phyloP scores from a whole-genome alignment of 2,797 vertebrate genomes.

The Hyperoplus lanceolatus region DNA sequence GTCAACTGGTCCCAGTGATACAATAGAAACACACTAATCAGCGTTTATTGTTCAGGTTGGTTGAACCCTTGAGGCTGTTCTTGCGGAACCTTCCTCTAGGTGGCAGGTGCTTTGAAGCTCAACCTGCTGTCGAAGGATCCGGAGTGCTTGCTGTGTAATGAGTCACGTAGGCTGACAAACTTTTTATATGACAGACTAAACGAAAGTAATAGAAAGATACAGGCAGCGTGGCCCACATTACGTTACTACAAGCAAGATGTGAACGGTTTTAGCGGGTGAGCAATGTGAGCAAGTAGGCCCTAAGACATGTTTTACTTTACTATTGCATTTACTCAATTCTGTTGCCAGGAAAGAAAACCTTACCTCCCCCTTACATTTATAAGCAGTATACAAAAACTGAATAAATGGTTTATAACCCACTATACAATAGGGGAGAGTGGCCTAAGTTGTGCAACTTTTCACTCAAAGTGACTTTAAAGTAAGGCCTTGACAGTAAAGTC shows the following conservation, averaged over 20 bases:
- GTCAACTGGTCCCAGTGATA: neutral
- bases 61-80: neutral
- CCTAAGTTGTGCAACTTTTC: no score
- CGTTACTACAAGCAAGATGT: neutral
- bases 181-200: conserved; percentile 21
- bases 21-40: conserved; percentile 25
- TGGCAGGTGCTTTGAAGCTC: neutral
- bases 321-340: neutral
- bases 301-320: neutral
- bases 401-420: neutral
- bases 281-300: conserved; percentile 3
- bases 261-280: conserved; percentile 2
- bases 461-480: no score
- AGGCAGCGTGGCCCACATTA: neutral
- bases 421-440: no score
- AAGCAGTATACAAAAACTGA: neutral
- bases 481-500: no score
- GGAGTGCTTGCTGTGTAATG: conserved; percentile 20
- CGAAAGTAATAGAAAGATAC: conserved; percentile 3
- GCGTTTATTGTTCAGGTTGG: neutral
- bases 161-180: conserved; percentile 17
- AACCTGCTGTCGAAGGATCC: neutral
- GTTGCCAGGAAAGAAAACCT: neutral
- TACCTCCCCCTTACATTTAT: neutral
- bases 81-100: no score